Evolutionary conservation across 2,113 vertebrate genomes (phyloP), one percentile per base, ranked within the genome.

Genomic region (Cyphomyrus plagiostoma): DNA sequence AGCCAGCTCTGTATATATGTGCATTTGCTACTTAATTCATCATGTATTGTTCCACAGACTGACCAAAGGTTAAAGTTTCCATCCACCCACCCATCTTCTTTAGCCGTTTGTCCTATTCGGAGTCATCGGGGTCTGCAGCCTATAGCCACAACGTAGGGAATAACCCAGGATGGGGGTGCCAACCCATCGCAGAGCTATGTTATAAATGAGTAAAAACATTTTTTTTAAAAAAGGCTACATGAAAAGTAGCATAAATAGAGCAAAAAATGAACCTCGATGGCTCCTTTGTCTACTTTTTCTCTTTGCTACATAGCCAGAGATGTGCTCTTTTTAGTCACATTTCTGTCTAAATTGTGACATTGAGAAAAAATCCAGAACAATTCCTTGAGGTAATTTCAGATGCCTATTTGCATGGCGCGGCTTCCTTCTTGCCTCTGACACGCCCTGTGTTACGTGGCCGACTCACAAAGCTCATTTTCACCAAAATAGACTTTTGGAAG

Each of bases 151-250:
- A 62, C 2, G 0, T n/a, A 62, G 56, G 23, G 56, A 62, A 62
- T 62, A 62, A 62, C 21, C 53, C 53, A 58, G 53, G 53, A 58
- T 58, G 6, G 21, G 5, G 53, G 21, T 7, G 53, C 53, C 53
- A 58, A 58, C 19, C 21, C 53, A 23, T 58, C 1, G 53, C 53
- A 58, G 77, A 30, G 35, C 6, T 19, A 19, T 91, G 92, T 83
- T 90, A 89, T 62, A 48, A 86, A 70, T 90, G 85, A 88, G 82
- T 89, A 88, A 86, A 83, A 82, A 89, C 83, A 39, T 88, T 90
- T 93, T 88, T 90, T 93, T 92, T 52, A 90, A 90, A 92, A 92
- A 92, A 82, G 50, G 42, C 58, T 62, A 87, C 82, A 91, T 26
- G 45, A 85, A 92, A 88, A 90, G 90, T 88, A 89, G 88, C 87